These are phyloP conservation scores for Noctilio leporinus DNA, from an alignment of 2,113 vertebrate genomes.

Conservation along the genomic window DNA sequence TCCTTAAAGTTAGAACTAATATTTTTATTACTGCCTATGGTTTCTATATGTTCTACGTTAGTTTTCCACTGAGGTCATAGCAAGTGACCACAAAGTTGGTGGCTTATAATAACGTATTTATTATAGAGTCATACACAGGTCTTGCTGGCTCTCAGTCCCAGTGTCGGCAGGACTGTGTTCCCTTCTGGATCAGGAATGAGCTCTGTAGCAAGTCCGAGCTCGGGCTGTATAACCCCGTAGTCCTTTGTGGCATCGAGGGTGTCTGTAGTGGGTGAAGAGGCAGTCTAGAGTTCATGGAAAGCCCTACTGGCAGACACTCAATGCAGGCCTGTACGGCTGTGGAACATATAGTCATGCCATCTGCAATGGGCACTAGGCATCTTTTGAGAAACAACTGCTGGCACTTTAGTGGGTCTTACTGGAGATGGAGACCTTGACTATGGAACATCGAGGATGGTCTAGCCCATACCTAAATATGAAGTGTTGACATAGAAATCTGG, in stretches of 20 bases:
- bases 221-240: background rate
- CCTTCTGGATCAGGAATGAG: background rate
- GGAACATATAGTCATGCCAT: background rate
- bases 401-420: background rate
- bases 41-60: background rate
- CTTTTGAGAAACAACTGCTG: background rate
- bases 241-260: background rate
- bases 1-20: background rate
- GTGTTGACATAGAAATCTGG: background rate
- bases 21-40: background rate
- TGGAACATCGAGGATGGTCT: background rate
- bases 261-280: background rate
- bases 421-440: background rate
- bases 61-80: background rate
- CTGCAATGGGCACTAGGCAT: background rate
- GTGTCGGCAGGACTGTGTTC: background rate
- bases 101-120: background rate
- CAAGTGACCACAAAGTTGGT: background rate
- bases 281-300: background rate
- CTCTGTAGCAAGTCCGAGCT: background rate
- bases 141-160: background rate
- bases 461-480: background rate
- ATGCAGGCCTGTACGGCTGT: background rate
- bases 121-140: background rate
- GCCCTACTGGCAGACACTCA: background rate